A percentile compares a stretch with the other conserved stretches of the same genome.
Evolutionary conservation across 2,888 invertebrate species (phyloP).

Genomic region (Catocala fraxini): DNA sequence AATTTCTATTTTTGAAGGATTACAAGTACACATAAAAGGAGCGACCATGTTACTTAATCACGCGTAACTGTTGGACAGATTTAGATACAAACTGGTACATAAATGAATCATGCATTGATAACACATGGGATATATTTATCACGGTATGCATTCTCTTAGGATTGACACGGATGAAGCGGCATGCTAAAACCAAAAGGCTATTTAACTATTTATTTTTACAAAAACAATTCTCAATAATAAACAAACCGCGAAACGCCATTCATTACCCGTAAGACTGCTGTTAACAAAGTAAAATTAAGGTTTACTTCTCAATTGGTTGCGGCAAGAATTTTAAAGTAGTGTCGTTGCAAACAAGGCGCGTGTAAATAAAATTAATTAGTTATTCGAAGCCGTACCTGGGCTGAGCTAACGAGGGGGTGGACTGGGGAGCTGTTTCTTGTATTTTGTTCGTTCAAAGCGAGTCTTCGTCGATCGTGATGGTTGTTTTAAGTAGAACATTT

Average conservation of each 20-base stretch:
- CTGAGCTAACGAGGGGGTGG: conserved; percentile 50
- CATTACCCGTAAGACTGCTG: conserved; percentile 33
- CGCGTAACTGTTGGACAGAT: no score
- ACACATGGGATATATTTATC: no score
- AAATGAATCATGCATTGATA: no score
- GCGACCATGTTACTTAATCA: no score
- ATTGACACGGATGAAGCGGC: no score
- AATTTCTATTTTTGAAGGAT: no score
- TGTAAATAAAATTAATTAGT: conserved; percentile 57
- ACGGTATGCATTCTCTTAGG: no score
- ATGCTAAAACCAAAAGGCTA: no score
- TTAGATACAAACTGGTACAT: no score
- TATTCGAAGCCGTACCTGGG: conserved; percentile 53
- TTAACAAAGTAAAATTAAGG: conserved; percentile 46
- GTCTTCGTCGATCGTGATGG: conserved; percentile 6
- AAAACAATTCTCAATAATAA: conserved; percentile 24
- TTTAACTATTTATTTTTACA: not conserved
- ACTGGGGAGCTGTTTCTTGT: conserved; percentile 10
- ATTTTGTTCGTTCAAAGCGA: conserved; percentile 6
- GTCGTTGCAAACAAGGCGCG: conserved; percentile 43
- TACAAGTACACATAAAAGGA: no score
- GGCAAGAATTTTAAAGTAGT: conserved; percentile 50
- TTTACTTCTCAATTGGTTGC: conserved; percentile 42
- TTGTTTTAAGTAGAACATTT: conserved; percentile 6
- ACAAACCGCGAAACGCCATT: conserved; percentile 25